A percentile compares a stretch with the other conserved stretches of the same genome.
Conservation (phyloP, 2,888 invertebrate genomes). For the Teinopalpus imperialis region DNA sequence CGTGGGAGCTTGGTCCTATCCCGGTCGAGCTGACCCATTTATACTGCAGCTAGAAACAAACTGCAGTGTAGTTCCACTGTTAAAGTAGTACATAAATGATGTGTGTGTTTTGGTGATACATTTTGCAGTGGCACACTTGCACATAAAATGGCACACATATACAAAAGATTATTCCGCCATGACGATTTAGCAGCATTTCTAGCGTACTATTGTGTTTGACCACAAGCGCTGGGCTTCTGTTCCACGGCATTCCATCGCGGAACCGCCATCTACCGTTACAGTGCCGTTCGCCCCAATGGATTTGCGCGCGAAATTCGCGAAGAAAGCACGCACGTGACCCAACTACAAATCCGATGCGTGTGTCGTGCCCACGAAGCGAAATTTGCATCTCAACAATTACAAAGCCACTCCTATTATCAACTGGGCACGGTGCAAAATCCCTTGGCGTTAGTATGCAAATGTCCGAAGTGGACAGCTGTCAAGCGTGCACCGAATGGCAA, state of each 20-base stretch:
- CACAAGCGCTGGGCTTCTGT: slow-evolving; percentile 32
- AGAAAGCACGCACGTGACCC: slow-evolving; percentile 77
- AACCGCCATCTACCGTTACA: slow-evolving; percentile 72
- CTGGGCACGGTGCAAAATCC: slow-evolving; percentile 50
- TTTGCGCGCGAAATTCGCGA: slow-evolving; percentile 77
- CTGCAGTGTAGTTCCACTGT: no score
- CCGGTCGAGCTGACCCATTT: no score
- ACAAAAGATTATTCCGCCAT: neutral
- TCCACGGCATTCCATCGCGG: slow-evolving; percentile 62
- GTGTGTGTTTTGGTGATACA: neutral
- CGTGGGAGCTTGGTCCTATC: no score
- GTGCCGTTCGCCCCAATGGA: slow-evolving; percentile 55
- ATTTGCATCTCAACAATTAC: slow-evolving; percentile 31
- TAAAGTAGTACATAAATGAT: no score
- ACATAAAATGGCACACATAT: no score
- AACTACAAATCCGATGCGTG: slow-evolving; percentile 59
- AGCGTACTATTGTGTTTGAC: slow-evolving; percentile 25
- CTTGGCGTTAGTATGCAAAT: slow-evolving; percentile 40
- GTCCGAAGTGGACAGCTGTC: slow-evolving; percentile 63
- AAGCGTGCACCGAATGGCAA: slow-evolving; percentile 64
- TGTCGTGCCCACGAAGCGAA: slow-evolving; percentile 37
- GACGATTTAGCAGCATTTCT: slow-evolving; percentile 8
- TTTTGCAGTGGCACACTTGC: neutral
- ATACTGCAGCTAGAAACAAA: no score
- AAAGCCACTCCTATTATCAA: slow-evolving; percentile 39